Conservation (phyloP, 2,797 vertebrate species). For the Halcyon leucocephala region DNA sequence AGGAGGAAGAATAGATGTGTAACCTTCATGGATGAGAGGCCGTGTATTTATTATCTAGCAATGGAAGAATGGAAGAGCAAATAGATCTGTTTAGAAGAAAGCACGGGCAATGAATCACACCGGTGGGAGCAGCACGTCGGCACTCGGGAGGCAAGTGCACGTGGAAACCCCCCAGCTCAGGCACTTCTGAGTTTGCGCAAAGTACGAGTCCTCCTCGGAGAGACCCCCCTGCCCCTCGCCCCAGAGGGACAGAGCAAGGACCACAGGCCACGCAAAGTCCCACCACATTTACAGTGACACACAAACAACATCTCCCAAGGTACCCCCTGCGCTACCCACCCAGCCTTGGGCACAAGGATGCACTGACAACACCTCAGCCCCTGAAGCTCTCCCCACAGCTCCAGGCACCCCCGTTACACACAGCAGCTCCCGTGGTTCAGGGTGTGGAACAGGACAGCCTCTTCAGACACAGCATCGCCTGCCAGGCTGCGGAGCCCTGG, state of each 20-base stretch:
- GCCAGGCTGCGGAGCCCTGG: background rate
- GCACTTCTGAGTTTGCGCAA: background rate
- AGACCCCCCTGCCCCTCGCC: background rate
- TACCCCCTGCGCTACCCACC: accelerated
- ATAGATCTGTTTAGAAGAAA: background rate
- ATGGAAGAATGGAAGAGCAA: background rate
- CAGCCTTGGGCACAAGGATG: background rate
- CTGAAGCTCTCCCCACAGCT: background rate
- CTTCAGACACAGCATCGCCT: background rate
- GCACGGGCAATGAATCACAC: background rate
- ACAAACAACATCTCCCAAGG: accelerated
- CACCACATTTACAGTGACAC: accelerated
- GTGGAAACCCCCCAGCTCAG: no score
- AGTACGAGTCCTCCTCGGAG: accelerated
- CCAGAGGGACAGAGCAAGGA: background rate
- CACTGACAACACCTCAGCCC: background rate
- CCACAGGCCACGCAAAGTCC: background rate
- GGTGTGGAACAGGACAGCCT: background rate
- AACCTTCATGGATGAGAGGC: constrained; percentile 21
- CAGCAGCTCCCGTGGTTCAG: background rate
- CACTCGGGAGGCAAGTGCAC: background rate
- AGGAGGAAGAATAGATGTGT: background rate
- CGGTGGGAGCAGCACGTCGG: accelerated
- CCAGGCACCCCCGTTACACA: background rate
- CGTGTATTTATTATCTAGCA: background rate